A percentile compares a stretch with the other conserved stretches of the same genome.
Conservation (phyloP, 2,888 invertebrate species). For the Flexamia atlantica region DNA sequence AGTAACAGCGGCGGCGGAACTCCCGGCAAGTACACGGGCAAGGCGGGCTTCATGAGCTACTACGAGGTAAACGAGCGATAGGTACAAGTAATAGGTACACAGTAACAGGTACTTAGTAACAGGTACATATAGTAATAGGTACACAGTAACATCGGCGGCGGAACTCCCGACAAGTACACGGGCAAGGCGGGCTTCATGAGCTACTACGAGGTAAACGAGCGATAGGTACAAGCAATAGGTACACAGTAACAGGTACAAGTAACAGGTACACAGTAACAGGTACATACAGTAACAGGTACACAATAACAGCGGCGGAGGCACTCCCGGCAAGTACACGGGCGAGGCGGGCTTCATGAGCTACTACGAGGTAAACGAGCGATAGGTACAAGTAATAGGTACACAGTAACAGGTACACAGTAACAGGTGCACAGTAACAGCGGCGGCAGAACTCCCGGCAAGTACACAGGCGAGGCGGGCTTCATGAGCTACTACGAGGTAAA, state of each 20-base stretch:
- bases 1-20: conserved; percentile 91
- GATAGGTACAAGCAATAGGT: too few species aligned
- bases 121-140: too few species aligned
- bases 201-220: conserved; percentile 87
- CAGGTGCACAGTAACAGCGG: too few species aligned
- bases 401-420: too few species aligned
- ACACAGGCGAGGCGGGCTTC: conserved; percentile 95
- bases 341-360: conserved; percentile 97
- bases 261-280: too few species aligned
- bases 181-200: conserved; percentile 96
- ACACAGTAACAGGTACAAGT: too few species aligned
- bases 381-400: too few species aligned
- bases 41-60: conserved; percentile 96
- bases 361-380: conserved; percentile 82
- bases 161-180: conserved; percentile 91
- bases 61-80: conserved; percentile 82
- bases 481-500: conserved; percentile 93
- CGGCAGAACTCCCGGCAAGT: conserved; percentile 91
- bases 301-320: conserved; percentile 91
- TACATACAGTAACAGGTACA: too few species aligned
- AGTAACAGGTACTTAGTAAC: too few species aligned
- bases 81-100: too few species aligned
- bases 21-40: conserved; percentile 92
- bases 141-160: conserved; percentile 92
- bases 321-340: conserved; percentile 91